Evolutionary conservation across 2,797 vertebrate genomes (phyloP).

Genomic region (Enteromius thamalakanensis): DNA sequence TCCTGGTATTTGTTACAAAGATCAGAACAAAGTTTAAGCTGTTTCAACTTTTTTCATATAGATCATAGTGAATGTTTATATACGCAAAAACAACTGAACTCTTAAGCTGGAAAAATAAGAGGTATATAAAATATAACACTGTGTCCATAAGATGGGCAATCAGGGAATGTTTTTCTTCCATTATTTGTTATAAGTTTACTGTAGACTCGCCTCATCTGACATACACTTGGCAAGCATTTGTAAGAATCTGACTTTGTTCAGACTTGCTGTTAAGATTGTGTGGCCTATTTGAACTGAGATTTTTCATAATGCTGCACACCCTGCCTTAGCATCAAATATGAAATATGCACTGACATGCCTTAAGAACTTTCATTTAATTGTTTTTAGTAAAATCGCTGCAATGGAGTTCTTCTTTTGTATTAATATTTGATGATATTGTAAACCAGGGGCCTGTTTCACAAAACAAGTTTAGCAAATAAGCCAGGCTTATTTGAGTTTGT

Average conservation of each 20-base stretch:
- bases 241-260: not conserved
- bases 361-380: not conserved
- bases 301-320: not conserved
- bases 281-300: not conserved
- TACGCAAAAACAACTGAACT: not conserved
- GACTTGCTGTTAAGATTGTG: constrained; percentile 13
- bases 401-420: not conserved
- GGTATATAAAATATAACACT: not conserved
- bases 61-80: not conserved
- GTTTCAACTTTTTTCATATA: not conserved
- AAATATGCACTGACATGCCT: not conserved
- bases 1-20: constrained; percentile 5
- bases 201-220: not conserved
- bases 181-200: not conserved
- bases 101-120: not conserved
- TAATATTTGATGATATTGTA: not conserved
- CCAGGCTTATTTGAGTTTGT: too few species aligned
- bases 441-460: too few species aligned
- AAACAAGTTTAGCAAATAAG: too few species aligned
- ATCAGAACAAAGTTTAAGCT: not conserved
- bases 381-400: not conserved
- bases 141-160: constrained; percentile 8
- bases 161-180: not conserved
- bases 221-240: constrained; percentile 8
- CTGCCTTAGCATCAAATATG: not conserved